These are phyloP conservation scores for Gadus macrocephalus DNA, from an alignment of 2,113 vertebrate species.

Conservation along the genomic window DNA sequence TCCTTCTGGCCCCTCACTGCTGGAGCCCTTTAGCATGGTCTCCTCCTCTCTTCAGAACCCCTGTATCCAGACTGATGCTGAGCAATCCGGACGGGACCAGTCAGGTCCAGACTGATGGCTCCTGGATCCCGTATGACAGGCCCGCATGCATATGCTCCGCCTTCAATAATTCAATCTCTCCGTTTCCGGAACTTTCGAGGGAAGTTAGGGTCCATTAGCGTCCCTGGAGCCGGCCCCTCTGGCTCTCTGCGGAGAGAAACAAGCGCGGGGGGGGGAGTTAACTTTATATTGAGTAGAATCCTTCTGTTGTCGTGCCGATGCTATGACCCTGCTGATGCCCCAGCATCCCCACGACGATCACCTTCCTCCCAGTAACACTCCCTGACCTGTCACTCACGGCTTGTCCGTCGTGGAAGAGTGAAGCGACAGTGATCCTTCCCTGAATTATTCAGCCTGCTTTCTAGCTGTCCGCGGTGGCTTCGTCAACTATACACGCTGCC, in stretches of 20 bases:
- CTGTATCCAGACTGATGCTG: background rate
- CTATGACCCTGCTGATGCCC: too few relatives aligned
- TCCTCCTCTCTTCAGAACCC: background rate
- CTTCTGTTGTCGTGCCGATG: too few relatives aligned
- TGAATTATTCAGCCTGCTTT: conserved; percentile 41
- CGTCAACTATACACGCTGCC: too few relatives aligned
- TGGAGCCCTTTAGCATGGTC: conserved; percentile 18
- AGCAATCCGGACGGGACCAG: conserved; percentile 23
- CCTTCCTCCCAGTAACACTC: too few relatives aligned
- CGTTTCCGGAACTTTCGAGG: conserved; percentile 55
- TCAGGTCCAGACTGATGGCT: conserved; percentile 46
- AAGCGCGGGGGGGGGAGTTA: too few relatives aligned
- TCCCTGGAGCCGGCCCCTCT: conserved; percentile 25
- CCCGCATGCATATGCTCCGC: conserved; percentile 45
- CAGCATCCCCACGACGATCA: too few relatives aligned
- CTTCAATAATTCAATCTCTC: conserved; percentile 65
- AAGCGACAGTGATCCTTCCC: conserved; percentile 16
- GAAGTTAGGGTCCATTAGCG: conserved; percentile 63
- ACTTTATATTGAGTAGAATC: too few relatives aligned
- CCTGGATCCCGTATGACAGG: conserved; percentile 44
- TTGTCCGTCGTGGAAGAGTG: conserved; percentile 23
- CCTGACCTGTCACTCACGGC: conserved; percentile 28
- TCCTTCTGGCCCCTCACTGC: background rate
- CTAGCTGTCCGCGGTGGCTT: background rate
- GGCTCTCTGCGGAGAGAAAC: too few relatives aligned